phyloP scores from a whole-genome alignment of 2,888 invertebrate genomes.

The Lingula anatina region DNA sequence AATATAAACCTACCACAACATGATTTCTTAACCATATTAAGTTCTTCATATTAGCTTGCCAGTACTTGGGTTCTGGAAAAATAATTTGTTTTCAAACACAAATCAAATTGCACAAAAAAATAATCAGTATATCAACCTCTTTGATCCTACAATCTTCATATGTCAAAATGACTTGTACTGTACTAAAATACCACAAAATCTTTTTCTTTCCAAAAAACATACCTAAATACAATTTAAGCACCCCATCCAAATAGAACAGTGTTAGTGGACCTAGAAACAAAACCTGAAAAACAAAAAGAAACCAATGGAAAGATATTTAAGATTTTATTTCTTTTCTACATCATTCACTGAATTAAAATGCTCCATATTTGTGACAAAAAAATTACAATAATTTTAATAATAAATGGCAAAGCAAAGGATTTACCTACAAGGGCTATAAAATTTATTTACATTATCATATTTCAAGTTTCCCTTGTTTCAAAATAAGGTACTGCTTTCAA shows the following conservation, averaged over 20 bases:
- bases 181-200: neutral
- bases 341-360: too few species aligned
- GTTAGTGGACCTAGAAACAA: conserved; percentile 45
- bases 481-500: too few species aligned
- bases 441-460: too few species aligned
- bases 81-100: too few species aligned
- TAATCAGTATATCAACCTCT: neutral
- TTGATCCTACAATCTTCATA: neutral
- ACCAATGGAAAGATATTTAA: neutral
- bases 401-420: conserved; percentile 1
- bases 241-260: conserved; percentile 47
- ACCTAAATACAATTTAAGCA: conserved; percentile 44
- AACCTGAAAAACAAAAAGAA: conserved; percentile 27
- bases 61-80: conserved; percentile 65
- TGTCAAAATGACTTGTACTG: neutral
- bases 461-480: too few species aligned
- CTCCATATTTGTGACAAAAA: neutral
- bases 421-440: too few species aligned
- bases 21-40: conserved; percentile 83
- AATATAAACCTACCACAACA: conserved; percentile 58
- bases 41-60: conserved; percentile 68
- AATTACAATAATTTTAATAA: neutral
- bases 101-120: too few species aligned
- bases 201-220: conserved; percentile 7
- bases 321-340: too few species aligned